phyloP scores from a whole-genome alignment of 2,888 invertebrate genomes.

The Polydrusus tereticollis region DNA sequence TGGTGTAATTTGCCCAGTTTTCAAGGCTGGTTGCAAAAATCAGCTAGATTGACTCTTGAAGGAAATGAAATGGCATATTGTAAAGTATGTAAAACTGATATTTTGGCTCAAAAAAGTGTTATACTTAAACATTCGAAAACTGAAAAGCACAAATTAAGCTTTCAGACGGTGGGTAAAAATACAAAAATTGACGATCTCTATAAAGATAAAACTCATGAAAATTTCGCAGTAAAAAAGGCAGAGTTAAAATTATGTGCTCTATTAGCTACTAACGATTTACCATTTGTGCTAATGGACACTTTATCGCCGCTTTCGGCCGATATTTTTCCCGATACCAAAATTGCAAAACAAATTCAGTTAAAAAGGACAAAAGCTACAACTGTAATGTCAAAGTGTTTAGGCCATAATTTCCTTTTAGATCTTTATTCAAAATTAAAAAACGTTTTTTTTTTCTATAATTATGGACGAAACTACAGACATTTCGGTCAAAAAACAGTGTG shows the following conservation, averaged over 20 bases:
- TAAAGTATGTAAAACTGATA: constrained; percentile 1
- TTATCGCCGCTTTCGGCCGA: constrained; percentile 14
- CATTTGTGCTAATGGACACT: constrained; percentile 17
- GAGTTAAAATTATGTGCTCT: constrained; percentile 37
- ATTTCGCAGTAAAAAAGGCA: constrained; percentile 26
- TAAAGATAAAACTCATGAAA: not conserved
- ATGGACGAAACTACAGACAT: constrained; percentile 45
- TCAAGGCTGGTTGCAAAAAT: not conserved
- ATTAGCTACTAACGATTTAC: constrained; percentile 38
- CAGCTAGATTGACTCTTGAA: not conserved
- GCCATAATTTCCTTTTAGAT: not conserved
- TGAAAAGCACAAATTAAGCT: not conserved
- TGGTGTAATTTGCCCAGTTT: constrained; percentile 1
- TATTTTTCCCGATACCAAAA: constrained; percentile 38
- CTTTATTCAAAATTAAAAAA: not conserved
- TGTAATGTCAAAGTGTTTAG: constrained; percentile 2
- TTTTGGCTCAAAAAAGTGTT: constrained; percentile 3
- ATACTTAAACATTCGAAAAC: not conserved
- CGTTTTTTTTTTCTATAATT: constrained; percentile 37
- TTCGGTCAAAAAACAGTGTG: constrained; percentile 35
- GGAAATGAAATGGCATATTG: not conserved
- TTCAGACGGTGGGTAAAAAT: constrained; percentile 1
- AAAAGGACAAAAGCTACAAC: constrained; percentile 33
- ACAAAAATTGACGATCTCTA: not conserved
- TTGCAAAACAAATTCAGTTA: constrained; percentile 30